Percentiles rank a stretch among this genome's conserved stretches.
phyloP scores from a whole-genome alignment of 2,888 invertebrate genomes.

The Punctoribates punctum region DNA sequence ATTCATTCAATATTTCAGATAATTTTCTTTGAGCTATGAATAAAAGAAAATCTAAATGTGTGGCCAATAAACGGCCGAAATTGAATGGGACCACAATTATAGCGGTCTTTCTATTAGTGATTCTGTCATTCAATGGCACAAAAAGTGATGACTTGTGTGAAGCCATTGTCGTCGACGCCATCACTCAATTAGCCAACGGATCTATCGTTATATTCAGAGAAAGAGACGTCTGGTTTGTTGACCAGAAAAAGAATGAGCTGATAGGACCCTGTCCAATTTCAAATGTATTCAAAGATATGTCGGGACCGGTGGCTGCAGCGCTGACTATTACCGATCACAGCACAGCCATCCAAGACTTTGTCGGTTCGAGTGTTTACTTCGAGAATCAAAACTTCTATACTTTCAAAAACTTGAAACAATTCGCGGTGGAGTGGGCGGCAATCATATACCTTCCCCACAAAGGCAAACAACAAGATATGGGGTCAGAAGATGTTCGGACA shows the following conservation, averaged over 20 bases:
- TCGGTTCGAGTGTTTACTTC: constrained; percentile 6
- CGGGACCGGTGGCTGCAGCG: neutral
- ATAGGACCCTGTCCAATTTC: neutral
- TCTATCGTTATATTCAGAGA: neutral
- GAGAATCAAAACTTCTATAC: neutral
- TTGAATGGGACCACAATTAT: too few relatives aligned
- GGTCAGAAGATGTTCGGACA: neutral
- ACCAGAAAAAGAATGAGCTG: neutral
- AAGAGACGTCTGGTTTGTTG: neutral
- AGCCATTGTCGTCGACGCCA: neutral
- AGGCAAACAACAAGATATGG: neutral
- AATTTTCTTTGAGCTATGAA: too few relatives aligned
- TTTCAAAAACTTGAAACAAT: neutral
- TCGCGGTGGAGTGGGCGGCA: neutral
- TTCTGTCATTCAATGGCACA: neutral
- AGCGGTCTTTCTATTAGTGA: too few relatives aligned
- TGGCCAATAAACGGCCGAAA: too few relatives aligned
- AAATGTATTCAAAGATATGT: neutral
- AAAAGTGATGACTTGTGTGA: constrained; percentile 13
- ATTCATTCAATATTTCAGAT: too few relatives aligned
- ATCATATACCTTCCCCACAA: neutral
- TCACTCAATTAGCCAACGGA: neutral
- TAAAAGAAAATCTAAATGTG: too few relatives aligned
- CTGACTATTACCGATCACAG: neutral
- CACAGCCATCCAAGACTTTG: neutral